Conservation (phyloP, 2,113 vertebrate species). For the Solea senegalensis region DNA sequence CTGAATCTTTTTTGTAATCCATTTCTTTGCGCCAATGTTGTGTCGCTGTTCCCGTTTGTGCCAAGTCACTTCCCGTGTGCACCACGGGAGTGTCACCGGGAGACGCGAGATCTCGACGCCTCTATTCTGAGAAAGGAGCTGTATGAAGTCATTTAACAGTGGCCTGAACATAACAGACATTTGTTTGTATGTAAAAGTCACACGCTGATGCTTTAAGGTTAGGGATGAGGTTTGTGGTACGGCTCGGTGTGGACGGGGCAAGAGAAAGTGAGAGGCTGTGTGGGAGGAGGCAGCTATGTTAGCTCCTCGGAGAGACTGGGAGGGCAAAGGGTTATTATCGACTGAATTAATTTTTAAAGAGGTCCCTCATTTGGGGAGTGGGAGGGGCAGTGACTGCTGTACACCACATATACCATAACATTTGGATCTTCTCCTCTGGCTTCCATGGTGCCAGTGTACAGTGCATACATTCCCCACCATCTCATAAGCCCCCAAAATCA, state of each 20-base stretch:
- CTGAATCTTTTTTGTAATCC: too few species aligned
- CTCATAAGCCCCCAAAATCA: slow-evolving; percentile 19
- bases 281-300: slow-evolving; percentile 76
- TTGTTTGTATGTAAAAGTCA: too few species aligned
- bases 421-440: slow-evolving; percentile 1
- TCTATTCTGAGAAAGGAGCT: too few species aligned
- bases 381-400: slow-evolving; percentile 41
- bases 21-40: too few species aligned
- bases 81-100: too few species aligned
- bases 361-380: slow-evolving; percentile 57
- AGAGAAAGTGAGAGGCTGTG: slow-evolving; percentile 53
- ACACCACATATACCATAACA: not conserved
- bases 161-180: too few species aligned
- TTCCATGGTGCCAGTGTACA: slow-evolving; percentile 9
- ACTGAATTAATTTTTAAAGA: slow-evolving; percentile 83
- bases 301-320: slow-evolving; percentile 72
- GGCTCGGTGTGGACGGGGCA: slow-evolving; percentile 38
- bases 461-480: not conserved
- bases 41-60: too few species aligned
- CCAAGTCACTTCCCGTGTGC: too few species aligned
- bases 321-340: slow-evolving; percentile 79
- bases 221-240: too few species aligned
- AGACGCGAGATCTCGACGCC: too few species aligned
- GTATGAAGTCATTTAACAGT: too few species aligned
- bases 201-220: too few species aligned